These are phyloP conservation scores for Heteropelma amictum DNA, from an alignment of 2,888 invertebrate species.

Conservation along the genomic window DNA sequence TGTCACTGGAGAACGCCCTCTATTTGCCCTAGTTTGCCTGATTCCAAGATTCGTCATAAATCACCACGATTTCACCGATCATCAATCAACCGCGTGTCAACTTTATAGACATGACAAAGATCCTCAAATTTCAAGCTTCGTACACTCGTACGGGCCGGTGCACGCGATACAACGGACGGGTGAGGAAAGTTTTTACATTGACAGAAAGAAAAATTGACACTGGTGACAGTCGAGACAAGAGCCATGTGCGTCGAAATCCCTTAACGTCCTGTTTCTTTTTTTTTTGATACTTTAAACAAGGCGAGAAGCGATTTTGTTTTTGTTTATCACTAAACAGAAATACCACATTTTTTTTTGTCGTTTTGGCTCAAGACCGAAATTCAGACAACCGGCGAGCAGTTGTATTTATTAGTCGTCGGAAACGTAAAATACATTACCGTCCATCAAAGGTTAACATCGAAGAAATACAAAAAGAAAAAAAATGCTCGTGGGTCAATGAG, in stretches of 20 bases:
- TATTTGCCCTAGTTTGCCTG: conserved; percentile 26
- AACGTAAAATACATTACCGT: conserved; percentile 64
- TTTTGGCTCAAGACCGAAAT: conserved; percentile 60
- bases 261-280: conserved; percentile 35
- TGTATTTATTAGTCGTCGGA: conserved; percentile 44
- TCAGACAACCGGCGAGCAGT: conserved; percentile 44
- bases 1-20: conserved; percentile 66
- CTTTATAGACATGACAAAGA: background rate
- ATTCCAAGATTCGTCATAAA: conserved; percentile 29
- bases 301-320: conserved; percentile 50
- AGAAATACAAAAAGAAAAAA: conserved; percentile 42
- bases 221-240: conserved; percentile 58
- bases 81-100: conserved; percentile 57
- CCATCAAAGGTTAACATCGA: conserved; percentile 23
- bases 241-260: conserved; percentile 40
- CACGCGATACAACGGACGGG: no score
- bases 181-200: no score
- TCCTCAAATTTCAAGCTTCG: background rate
- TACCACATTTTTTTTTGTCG: background rate
- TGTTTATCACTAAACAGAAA: conserved; percentile 9
- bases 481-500: background rate
- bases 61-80: conserved; percentile 42
- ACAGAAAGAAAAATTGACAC: conserved; percentile 39
- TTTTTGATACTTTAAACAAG: conserved; percentile 36
- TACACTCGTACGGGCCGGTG: no score